Percentiles rank a stretch among this genome's conserved stretches.
Conservation (phyloP, 2,888 invertebrate genomes). For the Plagodis dolabraria region DNA sequence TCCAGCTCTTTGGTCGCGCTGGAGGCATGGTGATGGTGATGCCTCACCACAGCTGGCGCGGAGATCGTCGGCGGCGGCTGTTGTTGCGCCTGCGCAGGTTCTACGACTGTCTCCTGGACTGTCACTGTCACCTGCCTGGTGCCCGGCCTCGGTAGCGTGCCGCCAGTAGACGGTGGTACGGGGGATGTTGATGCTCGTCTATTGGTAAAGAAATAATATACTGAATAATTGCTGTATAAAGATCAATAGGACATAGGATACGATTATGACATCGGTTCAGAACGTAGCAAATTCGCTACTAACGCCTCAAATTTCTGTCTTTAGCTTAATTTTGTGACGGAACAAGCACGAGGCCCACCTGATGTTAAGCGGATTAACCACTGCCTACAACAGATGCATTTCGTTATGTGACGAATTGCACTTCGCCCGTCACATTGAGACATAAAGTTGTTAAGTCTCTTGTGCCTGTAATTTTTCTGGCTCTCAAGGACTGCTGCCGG, state of each 20-base stretch:
- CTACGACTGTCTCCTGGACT: slow-evolving; percentile 81
- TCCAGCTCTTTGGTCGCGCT: slow-evolving; percentile 97
- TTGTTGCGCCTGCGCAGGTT: slow-evolving; percentile 72
- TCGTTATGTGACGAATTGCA: too few species aligned
- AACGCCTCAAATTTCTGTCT: too few species aligned
- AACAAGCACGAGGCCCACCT: too few species aligned
- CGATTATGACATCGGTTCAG: not conserved
- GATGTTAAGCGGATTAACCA: too few species aligned
- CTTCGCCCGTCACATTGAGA: too few species aligned
- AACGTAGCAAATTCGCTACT: too few species aligned
- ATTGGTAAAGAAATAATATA: slow-evolving; percentile 29
- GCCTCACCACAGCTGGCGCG: slow-evolving; percentile 57
- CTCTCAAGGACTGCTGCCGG: too few species aligned
- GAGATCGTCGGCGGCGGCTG: slow-evolving; percentile 57
- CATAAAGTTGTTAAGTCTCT: too few species aligned
- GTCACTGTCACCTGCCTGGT: slow-evolving; percentile 85
- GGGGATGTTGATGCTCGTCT: slow-evolving; percentile 72
- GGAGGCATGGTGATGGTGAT: slow-evolving; percentile 87
- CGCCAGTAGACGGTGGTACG: slow-evolving; percentile 57
- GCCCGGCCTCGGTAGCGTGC: slow-evolving; percentile 77
- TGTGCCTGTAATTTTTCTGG: too few species aligned
- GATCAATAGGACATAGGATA: not conserved
- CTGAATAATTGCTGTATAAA: not conserved
- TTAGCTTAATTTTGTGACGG: too few species aligned
- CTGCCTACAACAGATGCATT: too few species aligned